These are phyloP conservation scores for Polietes domitor DNA, from an alignment of 2,888 invertebrate species.

Conservation along the genomic window DNA sequence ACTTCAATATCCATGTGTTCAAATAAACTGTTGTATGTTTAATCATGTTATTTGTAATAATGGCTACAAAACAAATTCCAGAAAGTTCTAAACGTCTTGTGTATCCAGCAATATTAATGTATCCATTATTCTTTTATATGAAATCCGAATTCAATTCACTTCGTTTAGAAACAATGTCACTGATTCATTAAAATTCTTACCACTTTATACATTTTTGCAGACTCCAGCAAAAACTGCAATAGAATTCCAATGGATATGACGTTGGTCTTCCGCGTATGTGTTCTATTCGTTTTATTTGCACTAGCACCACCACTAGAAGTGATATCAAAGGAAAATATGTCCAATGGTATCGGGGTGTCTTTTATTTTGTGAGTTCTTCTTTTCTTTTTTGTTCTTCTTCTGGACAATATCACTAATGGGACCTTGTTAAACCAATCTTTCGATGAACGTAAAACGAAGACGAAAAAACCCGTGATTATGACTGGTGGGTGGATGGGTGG, in stretches of 20 bases:
- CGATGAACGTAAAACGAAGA: conserved; percentile 7
- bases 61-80: background rate
- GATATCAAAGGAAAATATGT: background rate
- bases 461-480: background rate
- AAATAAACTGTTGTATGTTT: no score
- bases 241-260: conserved; percentile 10
- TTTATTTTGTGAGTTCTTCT: conserved; percentile 3
- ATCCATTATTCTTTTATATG: background rate
- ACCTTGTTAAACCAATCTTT: conserved; percentile 64
- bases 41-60: no score
- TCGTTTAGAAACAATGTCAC: conserved; percentile 15
- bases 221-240: background rate
- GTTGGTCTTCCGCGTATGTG: background rate
- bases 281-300: no score
- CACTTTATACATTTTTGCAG: conserved; percentile 50
- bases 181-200: conserved; percentile 35
- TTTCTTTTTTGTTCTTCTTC: background rate
- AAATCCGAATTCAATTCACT: background rate
- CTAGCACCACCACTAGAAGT: background rate
- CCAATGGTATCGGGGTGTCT: conserved; percentile 40
- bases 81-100: conserved; percentile 10
- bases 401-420: conserved; percentile 27
- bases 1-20: no score
- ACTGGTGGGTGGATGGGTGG: background rate
- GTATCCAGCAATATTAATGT: background rate